Conservation (phyloP, 2,888 invertebrate species). For the Volucella zonaria region DNA sequence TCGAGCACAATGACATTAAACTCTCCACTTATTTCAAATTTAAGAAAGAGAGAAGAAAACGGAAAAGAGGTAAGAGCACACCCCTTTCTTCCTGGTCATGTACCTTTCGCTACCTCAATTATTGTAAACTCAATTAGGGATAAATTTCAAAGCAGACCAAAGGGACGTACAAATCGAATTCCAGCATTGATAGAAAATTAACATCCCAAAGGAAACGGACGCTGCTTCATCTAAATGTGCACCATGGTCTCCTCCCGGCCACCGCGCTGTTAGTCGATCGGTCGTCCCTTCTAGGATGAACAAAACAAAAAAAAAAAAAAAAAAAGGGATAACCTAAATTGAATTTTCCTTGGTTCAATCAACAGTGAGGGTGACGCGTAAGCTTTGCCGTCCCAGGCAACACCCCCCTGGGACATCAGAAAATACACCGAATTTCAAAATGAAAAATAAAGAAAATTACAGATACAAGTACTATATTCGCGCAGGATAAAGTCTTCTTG, state of each 20-base stretch:
- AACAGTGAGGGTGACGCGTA: slow-evolving; percentile 72
- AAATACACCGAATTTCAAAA: slow-evolving; percentile 55
- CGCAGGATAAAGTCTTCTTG: slow-evolving; percentile 27
- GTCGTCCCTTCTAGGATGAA: too few relatives aligned
- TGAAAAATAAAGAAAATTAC: slow-evolving; percentile 43
- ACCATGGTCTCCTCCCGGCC: slow-evolving; percentile 26
- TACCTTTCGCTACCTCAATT: slow-evolving; percentile 62
- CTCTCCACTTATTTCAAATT: too few relatives aligned
- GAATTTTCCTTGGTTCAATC: slow-evolving; percentile 72
- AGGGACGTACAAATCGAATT: slow-evolving; percentile 70
- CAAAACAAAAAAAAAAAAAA: too few relatives aligned
- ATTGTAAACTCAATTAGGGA: slow-evolving; percentile 71
- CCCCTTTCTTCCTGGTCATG: not conserved
- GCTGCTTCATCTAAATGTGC: slow-evolving; percentile 62
- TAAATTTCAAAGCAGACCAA: slow-evolving; percentile 68
- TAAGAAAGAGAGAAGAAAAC: too few relatives aligned
- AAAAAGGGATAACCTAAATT: slow-evolving; percentile 72
- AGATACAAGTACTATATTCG: slow-evolving; percentile 32
- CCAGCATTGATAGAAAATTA: slow-evolving; percentile 70
- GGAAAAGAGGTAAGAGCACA: too few relatives aligned
- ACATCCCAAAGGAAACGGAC: slow-evolving; percentile 71
- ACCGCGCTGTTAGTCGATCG: not conserved
- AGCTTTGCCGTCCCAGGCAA: slow-evolving; percentile 54
- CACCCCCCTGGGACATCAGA: slow-evolving; percentile 48
- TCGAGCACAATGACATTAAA: too few relatives aligned